Evolutionary conservation across 2,888 invertebrate genomes (phyloP).

Genomic region (Tricholauxania praeusta): DNA sequence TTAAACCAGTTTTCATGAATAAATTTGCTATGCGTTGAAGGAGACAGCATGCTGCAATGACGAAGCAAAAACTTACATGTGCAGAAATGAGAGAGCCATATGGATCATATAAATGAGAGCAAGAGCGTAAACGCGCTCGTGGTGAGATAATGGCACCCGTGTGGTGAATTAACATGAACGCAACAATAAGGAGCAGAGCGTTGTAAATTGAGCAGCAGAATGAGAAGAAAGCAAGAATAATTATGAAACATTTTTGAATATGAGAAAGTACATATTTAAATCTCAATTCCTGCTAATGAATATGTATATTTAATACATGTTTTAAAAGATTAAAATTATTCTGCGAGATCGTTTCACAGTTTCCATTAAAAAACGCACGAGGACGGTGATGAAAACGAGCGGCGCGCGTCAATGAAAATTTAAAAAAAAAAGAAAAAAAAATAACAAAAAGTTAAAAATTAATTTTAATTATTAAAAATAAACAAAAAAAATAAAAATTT

Average conservation of each 20-base stretch:
- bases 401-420: neutral
- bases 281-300: too few relatives aligned
- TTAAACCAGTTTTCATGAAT: constrained; percentile 22
- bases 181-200: neutral
- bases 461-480: constrained; percentile 8
- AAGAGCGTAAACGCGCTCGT: neutral
- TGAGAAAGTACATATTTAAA: too few relatives aligned
- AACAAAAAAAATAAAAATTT: neutral
- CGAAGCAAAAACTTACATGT: neutral
- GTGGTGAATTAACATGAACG: constrained; percentile 1
- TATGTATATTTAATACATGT: too few relatives aligned
- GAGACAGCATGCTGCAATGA: neutral
- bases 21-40: neutral
- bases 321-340: neutral
- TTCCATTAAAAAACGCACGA: constrained; percentile 33
- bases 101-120: neutral
- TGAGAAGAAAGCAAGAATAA: constrained; percentile 22
- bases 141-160: neutral
- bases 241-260: neutral
- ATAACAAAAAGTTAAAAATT: neutral
- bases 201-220: too few relatives aligned
- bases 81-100: neutral
- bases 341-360: constrained; percentile 12
- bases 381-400: constrained; percentile 17
- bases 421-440: neutral